Evolutionary conservation across 2,113 vertebrate genomes (phyloP).

Genomic region (Antidorcas marsupialis): DNA sequence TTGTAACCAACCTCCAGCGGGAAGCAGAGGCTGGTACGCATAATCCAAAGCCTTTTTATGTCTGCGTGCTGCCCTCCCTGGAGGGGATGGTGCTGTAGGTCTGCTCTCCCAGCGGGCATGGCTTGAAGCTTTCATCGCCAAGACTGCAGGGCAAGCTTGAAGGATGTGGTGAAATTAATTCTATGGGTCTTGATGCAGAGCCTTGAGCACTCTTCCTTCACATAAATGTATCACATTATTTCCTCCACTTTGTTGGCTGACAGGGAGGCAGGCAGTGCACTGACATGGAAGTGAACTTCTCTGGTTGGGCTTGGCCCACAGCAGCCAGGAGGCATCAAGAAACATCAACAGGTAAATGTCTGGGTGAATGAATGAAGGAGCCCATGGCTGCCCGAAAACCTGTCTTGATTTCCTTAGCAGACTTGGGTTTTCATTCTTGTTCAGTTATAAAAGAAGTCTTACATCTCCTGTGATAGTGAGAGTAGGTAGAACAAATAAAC

Average conservation of each 20-base stretch:
- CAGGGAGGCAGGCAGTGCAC: not conserved
- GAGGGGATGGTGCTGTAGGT: not conserved
- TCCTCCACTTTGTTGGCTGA: not conserved
- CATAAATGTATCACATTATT: conserved; percentile 17
- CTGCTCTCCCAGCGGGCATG: conserved; percentile 24
- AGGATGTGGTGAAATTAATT: conserved; percentile 47
- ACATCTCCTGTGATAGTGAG: not conserved
- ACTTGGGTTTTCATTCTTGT: not conserved
- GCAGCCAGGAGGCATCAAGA: not conserved
- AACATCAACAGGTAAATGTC: not conserved
- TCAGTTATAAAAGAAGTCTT: not conserved
- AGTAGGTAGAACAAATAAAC: not conserved
- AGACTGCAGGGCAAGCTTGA: conserved; percentile 56
- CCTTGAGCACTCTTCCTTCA: not conserved
- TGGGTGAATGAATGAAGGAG: not conserved
- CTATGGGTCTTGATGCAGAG: conserved; percentile 24
- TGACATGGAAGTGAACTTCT: not conserved
- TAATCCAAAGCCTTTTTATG: conserved; percentile 31
- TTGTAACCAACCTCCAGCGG: conserved; percentile 57
- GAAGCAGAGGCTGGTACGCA: not conserved
- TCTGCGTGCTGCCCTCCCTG: not conserved
- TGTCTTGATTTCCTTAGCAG: not conserved
- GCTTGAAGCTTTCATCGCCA: conserved; percentile 60
- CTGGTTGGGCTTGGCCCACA: not conserved
- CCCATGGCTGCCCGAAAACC: no score